Percentiles rank a stretch among this genome's conserved stretches.
phyloP scores from a whole-genome alignment of 2,888 invertebrate genomes.

The Phorcus lineatus region DNA sequence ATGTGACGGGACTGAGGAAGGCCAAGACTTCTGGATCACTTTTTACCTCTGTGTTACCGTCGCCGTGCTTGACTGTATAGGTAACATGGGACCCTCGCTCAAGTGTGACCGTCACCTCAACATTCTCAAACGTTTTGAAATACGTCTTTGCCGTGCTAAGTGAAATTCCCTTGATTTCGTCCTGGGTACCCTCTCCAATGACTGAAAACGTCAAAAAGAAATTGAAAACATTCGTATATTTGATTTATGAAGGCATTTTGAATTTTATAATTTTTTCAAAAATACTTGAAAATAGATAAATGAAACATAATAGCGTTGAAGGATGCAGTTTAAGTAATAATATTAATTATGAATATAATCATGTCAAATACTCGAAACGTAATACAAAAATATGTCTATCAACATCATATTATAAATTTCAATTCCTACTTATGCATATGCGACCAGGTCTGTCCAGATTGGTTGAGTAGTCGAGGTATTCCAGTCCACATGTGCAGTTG shows the following conservation, averaged over 20 bases:
- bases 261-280: no score
- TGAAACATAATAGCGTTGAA: no score
- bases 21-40: conserved; percentile 41
- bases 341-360: background rate
- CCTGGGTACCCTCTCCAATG: conserved; percentile 47
- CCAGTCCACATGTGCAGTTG: conserved; percentile 44
- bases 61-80: conserved; percentile 46
- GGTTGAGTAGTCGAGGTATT: conserved; percentile 49
- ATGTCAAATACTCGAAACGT: no score
- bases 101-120: conserved; percentile 37
- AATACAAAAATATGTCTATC: no score
- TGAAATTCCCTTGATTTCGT: conserved; percentile 38
- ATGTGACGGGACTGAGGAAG: conserved; percentile 36
- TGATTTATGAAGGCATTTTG: no score
- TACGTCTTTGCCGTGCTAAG: conserved; percentile 29
- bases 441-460: conserved; percentile 41
- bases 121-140: conserved; percentile 37
- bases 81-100: conserved; percentile 53
- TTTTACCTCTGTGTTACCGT: conserved; percentile 35
- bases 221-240: no score
- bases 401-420: background rate
- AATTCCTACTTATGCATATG: conserved; percentile 46
- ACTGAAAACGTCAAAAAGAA: conserved; percentile 37
- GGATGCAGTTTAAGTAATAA: no score
- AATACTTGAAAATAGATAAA: no score